Percentiles rank a stretch among this genome's conserved stretches.
phyloP scores from a whole-genome alignment of 2,888 invertebrate genomes.

The Coelinius sp. region DNA sequence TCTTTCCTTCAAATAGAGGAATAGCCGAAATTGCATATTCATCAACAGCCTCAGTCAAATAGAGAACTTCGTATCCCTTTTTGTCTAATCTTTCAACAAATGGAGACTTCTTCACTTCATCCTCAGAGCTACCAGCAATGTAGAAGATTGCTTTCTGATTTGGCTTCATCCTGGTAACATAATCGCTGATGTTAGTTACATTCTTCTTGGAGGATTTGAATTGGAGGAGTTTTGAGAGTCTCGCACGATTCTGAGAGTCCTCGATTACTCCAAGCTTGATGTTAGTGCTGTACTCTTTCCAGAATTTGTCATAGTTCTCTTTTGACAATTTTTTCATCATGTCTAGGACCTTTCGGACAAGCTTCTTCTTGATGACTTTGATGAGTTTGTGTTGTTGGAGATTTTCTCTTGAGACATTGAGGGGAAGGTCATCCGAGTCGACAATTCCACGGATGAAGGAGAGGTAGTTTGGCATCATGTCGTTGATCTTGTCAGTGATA shows the following conservation, averaged over 20 bases:
- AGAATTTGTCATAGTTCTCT: constrained; percentile 92
- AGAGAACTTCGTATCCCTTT: constrained; percentile 96
- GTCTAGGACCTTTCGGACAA: constrained; percentile 96
- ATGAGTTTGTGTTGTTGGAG: constrained; percentile 98
- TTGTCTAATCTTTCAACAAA: constrained; percentile 94
- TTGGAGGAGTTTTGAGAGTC: constrained; percentile 93
- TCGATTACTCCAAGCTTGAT: constrained; percentile 97
- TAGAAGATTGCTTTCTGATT: constrained; percentile 96
- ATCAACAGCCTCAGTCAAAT: constrained; percentile 96
- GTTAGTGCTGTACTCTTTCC: constrained; percentile 99
- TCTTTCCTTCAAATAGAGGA: constrained; percentile 98
- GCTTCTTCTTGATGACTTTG: constrained; percentile 99
- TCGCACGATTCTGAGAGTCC: constrained; percentile 95
- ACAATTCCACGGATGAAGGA: constrained; percentile 97
- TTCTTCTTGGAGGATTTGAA: constrained; percentile 87
- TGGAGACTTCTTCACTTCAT: constrained; percentile 91
- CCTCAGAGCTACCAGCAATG: constrained; percentile 90
- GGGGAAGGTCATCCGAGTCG: constrained; percentile 97
- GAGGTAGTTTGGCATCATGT: constrained; percentile 98
- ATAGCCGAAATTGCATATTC: constrained; percentile 97
- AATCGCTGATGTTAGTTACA: constrained; percentile 86
- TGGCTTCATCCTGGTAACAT: constrained; percentile 95
- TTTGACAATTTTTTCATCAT: constrained; percentile 97
- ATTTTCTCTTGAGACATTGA: constrained; percentile 98
- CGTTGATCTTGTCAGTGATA: constrained; percentile 99